Evolutionary conservation across 1,140 invertebrate species (phyloP).

Genomic region (Drosophila grimshawi): DNA sequence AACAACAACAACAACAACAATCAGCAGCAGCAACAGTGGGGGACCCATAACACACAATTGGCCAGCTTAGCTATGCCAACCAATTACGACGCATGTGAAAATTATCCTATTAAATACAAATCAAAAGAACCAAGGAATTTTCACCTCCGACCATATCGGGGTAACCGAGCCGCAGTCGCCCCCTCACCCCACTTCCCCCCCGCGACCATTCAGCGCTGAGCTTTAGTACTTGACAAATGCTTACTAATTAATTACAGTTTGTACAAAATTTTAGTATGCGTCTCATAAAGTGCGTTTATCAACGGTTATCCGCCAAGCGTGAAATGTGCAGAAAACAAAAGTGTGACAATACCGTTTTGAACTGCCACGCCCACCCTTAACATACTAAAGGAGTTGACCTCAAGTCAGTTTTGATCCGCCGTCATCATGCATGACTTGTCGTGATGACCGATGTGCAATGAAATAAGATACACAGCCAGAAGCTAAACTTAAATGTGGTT

Average conservation of each 20-base stretch:
- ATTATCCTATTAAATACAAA: conserved; percentile 84
- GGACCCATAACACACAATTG: not conserved
- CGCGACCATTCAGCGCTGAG: conserved; percentile 3
- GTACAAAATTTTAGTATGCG: conserved; percentile 84
- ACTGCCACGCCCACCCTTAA: conserved; percentile 26
- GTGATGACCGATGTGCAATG: not conserved
- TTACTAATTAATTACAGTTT: conserved; percentile 85
- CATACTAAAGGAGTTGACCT: not conserved
- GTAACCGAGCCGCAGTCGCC: not conserved
- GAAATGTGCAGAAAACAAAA: conserved; percentile 77
- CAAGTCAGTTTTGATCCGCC: not conserved
- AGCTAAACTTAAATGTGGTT: conserved; percentile 52
- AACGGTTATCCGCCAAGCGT: conserved; percentile 15
- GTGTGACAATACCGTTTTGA: conserved; percentile 55
- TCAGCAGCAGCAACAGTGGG: conserved; percentile 16
- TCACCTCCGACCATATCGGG: conserved; percentile 14
- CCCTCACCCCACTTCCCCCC: not conserved
- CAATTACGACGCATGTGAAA: conserved; percentile 83
- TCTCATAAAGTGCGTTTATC: conserved; percentile 81
- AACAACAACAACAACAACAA: conserved; percentile 16
- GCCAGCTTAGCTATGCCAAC: conserved; percentile 27
- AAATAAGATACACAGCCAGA: conserved; percentile 14
- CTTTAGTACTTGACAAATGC: conserved; percentile 84
- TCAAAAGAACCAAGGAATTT: conserved; percentile 63
- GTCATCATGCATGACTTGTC: not conserved